Evolutionary conservation across 2,888 invertebrate genomes (phyloP).

Genomic region (Pachycephus smyrnensis): DNA sequence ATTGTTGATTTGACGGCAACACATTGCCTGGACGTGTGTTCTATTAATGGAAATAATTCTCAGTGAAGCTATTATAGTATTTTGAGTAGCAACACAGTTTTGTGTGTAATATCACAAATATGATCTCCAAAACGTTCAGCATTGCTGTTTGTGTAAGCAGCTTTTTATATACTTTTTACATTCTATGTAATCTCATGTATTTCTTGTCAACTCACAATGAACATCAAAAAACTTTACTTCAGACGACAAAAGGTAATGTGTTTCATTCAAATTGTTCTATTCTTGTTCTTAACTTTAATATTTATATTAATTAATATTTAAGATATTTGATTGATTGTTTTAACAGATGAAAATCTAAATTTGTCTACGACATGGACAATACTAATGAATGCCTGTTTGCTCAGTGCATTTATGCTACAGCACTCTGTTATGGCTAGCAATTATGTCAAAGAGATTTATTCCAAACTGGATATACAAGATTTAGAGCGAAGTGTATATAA

Average conservation of each 20-base stretch:
- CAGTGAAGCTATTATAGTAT: neutral
- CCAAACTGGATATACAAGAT: constrained; percentile 64
- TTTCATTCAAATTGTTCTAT: constrained; percentile 2
- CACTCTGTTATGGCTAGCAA: constrained; percentile 71
- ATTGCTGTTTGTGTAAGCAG: constrained; percentile 63
- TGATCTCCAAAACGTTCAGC: constrained; percentile 52
- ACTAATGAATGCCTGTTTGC: constrained; percentile 66
- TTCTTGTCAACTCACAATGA: constrained; percentile 70
- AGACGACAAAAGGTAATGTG: constrained; percentile 34
- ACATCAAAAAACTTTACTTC: constrained; percentile 42
- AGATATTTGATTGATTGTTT: constrained; percentile 6
- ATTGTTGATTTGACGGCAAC: neutral
- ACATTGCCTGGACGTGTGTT: neutral
- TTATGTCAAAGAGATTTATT: constrained; percentile 66
- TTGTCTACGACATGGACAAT: constrained; percentile 64
- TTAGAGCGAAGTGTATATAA: constrained; percentile 57
- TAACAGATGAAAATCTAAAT: constrained; percentile 27
- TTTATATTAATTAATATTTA: constrained; percentile 56
- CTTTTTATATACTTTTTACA: constrained; percentile 69
- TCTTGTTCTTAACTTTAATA: constrained; percentile 8
- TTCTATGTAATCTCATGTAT: constrained; percentile 69
- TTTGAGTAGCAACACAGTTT: neutral
- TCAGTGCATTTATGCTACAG: constrained; percentile 71
- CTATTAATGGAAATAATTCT: neutral
- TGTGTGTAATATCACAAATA: constrained; percentile 22